A percentile compares a stretch with the other conserved stretches of the same genome.
phyloP scores from a whole-genome alignment of 1,140 invertebrate genomes.

The Linepithema humile region DNA sequence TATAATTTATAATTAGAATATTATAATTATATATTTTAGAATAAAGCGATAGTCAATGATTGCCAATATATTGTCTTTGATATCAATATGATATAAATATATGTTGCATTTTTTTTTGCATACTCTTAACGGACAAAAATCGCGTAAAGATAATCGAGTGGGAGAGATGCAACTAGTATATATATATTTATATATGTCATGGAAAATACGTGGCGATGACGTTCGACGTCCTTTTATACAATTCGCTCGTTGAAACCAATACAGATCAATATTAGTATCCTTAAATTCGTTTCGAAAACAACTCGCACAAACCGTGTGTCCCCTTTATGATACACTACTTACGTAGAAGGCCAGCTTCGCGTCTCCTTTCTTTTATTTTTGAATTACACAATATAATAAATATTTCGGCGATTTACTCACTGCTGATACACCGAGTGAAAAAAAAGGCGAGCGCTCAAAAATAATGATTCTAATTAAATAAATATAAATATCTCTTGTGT shows the following conservation, averaged over 20 bases:
- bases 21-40: no score
- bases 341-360: constrained; percentile 45
- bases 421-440: neutral
- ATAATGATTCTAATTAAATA: neutral
- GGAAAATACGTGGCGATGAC: constrained; percentile 6
- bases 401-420: neutral
- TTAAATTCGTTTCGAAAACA: neutral
- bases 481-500: constrained; percentile 9
- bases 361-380: constrained; percentile 34
- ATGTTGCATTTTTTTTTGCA: constrained; percentile 1
- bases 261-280: neutral
- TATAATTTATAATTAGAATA: no score
- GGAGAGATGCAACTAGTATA: constrained; percentile 17
- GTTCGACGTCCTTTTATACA: neutral
- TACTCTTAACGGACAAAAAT: neutral
- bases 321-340: constrained; percentile 7
- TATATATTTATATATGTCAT: constrained; percentile 42
- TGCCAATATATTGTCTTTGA: neutral
- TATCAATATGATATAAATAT: constrained; percentile 36
- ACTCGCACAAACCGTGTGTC: neutral
- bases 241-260: neutral
- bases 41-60: no score
- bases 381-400: constrained; percentile 57
- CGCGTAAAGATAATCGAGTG: neutral
- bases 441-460: neutral